Conservation (phyloP, 2,113 vertebrate species). For the Phaethon lepturus region DNA sequence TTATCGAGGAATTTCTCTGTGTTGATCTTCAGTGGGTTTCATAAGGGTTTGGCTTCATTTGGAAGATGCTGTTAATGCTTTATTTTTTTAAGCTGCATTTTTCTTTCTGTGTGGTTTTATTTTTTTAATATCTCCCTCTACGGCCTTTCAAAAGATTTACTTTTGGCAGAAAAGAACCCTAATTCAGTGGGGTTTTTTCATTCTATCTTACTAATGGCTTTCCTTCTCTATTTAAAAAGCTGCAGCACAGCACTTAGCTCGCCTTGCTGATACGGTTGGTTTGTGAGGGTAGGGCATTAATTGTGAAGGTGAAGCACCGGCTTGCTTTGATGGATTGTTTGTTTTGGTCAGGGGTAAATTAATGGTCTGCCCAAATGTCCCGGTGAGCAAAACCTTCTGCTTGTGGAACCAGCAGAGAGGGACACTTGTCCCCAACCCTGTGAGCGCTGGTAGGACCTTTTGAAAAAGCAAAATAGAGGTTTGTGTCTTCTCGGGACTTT, state of each 20-base stretch:
- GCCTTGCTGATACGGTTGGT: not conserved
- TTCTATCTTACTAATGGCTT: not conserved
- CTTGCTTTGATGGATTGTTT: not conserved
- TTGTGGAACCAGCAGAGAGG: not conserved
- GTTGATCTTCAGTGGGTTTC: not conserved
- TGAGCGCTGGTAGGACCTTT: not conserved
- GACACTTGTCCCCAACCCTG: not conserved
- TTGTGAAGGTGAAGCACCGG: not conserved
- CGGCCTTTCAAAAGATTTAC: not conserved
- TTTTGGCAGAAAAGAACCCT: not conserved
- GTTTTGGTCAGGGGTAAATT: not conserved
- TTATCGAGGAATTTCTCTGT: not conserved
- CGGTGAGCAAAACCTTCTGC: not conserved
- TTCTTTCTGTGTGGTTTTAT: not conserved
- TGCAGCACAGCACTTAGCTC: not conserved
- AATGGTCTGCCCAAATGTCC: not conserved
- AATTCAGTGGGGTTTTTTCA: not conserved
- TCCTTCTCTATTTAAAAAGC: not conserved
- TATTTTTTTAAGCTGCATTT: not conserved
- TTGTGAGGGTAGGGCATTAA: not conserved
- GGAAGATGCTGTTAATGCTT: not conserved
- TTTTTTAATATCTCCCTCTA: not conserved
- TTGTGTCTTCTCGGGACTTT: not conserved
- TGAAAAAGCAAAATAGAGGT: not conserved
- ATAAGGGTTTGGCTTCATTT: not conserved